Conservation (phyloP, 2,113 vertebrate genomes). For the Cynopterus brachyotis region DNA sequence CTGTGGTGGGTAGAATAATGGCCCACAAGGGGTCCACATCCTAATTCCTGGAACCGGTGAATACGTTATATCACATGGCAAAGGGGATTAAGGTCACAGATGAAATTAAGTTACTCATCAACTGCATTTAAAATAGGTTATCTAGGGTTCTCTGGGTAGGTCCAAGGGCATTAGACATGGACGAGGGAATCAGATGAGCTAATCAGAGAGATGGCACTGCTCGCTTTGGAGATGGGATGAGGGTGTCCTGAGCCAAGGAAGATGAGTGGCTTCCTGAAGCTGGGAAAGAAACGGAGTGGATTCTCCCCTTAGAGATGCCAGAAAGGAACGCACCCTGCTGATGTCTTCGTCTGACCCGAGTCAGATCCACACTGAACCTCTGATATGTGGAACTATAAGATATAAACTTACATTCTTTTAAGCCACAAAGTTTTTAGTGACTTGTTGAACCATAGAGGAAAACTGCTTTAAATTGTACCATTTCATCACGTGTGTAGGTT, state of each 20-base stretch:
- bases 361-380: not conserved
- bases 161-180: not conserved
- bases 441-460: not conserved
- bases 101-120: not conserved
- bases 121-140: not conserved
- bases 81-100: not conserved
- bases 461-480: not conserved
- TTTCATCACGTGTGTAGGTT: not conserved
- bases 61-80: accelerated
- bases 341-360: not conserved
- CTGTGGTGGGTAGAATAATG: not conserved
- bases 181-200: not conserved
- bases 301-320: not conserved
- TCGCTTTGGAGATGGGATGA: not conserved
- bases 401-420: not conserved
- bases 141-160: not conserved
- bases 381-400: accelerated
- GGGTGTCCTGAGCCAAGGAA: not conserved
- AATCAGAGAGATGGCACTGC: not conserved
- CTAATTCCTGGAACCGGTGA: too few species aligned
- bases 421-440: not conserved
- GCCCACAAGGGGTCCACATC: too few species aligned
- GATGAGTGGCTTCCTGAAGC: not conserved
- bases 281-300: not conserved
- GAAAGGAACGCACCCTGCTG: too few species aligned